Conservation (phyloP, 2,888 invertebrate species). For the Gerosis bhagava region DNA sequence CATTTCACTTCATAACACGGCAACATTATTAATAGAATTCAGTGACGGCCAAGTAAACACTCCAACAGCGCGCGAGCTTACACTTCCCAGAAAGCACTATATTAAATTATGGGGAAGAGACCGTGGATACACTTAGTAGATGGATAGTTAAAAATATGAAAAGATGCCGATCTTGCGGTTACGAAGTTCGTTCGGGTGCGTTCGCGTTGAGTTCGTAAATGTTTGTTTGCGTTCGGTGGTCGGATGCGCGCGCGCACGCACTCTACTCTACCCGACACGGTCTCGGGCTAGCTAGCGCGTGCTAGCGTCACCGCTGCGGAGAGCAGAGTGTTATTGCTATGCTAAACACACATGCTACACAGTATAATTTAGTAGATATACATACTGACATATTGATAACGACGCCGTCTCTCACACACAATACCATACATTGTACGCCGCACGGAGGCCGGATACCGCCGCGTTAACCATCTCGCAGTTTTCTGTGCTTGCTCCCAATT, state of each 20-base stretch:
- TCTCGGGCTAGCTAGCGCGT: conserved; percentile 48
- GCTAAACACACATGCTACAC: too few species aligned
- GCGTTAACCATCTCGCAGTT: conserved; percentile 47
- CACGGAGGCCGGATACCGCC: conserved; percentile 47
- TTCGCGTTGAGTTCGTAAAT: conserved; percentile 58
- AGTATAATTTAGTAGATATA: too few species aligned
- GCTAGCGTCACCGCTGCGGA: conserved; percentile 58
- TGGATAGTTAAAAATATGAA: conserved; percentile 41
- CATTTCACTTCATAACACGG: conserved; percentile 57
- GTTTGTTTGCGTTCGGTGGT: conserved; percentile 41
- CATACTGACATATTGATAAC: too few species aligned
- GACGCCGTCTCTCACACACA: conserved; percentile 57
- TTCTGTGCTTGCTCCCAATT: conserved; percentile 55
- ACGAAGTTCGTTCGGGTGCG: conserved; percentile 65
- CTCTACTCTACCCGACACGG: too few species aligned
- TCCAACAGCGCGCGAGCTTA: conserved; percentile 36
- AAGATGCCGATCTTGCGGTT: conserved; percentile 45
- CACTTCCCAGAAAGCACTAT: conserved; percentile 38
- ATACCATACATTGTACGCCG: conserved; percentile 63
- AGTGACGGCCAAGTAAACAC: conserved; percentile 42
- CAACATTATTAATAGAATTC: conserved; percentile 63
- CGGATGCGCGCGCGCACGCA: conserved; percentile 42
- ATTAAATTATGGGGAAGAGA: conserved; percentile 36
- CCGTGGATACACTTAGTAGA: too few species aligned
- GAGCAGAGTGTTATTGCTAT: too few species aligned